Evolutionary conservation across 2,113 vertebrate genomes (phyloP), one percentile per base, ranked within the genome.

Genomic region (Athene cunicularia): DNA sequence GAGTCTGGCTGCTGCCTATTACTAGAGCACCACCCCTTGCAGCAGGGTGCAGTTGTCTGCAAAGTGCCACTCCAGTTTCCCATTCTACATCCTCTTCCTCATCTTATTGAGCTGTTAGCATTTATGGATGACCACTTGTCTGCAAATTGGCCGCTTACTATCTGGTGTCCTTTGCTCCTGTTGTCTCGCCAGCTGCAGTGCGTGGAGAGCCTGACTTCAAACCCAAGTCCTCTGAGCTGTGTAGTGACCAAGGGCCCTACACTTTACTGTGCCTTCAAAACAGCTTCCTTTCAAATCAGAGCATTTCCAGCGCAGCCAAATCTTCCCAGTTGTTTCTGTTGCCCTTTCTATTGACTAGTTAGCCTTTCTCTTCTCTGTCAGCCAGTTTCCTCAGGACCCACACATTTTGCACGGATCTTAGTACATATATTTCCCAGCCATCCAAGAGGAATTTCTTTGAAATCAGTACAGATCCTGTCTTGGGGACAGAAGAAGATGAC

Each of bases 401-500:
- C 2, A 4, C 28, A 53, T 6, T 67, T 77, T 4, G 1, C 37
- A 50, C 3, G 0, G 20, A 16, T 32, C 22, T 66, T 23, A 6
- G 9, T 47, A 4, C 32, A 3, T 81, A 50, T 87, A 28, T 28
- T 74, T 77, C 43, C 24, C 58, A 37, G 24, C 11, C 8, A 5
- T 74, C n/a, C 9, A 55, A 50, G 45, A 55, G 6, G 19, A 63
- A 87, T 79, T 66, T 43, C 41, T n/a, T 63, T 47, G 12, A 53
- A 70, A 45, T 71, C 37, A 32, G 7, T 47, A 56, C 11, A 32
- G 8, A 12, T 30, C 30, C 13, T 39, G 12, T 22, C 26, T 50
- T 20, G 37, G 8, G 32, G 19, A n/a, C 45, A 71, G 41, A 66
- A 35, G 13, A 55, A 77, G 32, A 21, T 1, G 6, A 15, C 64